phyloP scores from a whole-genome alignment of 2,797 vertebrate genomes.

The Hoplostethus mediterraneus region DNA sequence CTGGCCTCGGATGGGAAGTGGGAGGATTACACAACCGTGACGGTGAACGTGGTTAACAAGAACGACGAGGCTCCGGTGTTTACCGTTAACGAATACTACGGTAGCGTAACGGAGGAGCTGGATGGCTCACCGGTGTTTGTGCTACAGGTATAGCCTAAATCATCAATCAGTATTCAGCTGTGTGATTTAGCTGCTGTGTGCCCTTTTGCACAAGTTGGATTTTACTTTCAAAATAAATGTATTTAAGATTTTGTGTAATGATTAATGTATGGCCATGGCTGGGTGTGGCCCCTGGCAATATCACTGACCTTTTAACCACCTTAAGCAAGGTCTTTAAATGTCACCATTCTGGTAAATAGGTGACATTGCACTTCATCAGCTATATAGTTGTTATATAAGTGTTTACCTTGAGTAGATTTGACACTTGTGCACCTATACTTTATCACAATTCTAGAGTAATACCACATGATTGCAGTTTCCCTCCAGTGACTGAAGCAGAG shows the following conservation, averaged over 20 bases:
- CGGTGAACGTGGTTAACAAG: constrained; percentile 90
- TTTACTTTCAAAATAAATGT: not conserved
- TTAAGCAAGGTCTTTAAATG: constrained; percentile 3
- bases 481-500: no score
- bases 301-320: not conserved
- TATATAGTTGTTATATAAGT: not conserved
- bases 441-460: no score
- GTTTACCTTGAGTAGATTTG: not conserved
- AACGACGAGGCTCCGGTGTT: constrained; percentile 94
- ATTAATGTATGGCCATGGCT: not conserved
- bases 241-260: not conserved
- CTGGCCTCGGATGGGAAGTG: constrained; percentile 93
- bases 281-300: not conserved
- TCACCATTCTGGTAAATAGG: constrained; percentile 1
- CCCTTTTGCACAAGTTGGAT: not conserved
- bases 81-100: constrained; percentile 90
- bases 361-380: not conserved
- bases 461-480: no score
- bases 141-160: constrained; percentile 85
- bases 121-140: constrained; percentile 90
- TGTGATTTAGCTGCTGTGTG: no score
- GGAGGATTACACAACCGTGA: constrained; percentile 89
- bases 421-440: no score
- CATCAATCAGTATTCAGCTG: not conserved
- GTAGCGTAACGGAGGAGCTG: constrained; percentile 90